These are phyloP conservation scores for Spinus olivaceus DNA, from an alignment of 2,797 vertebrate species.

Conservation along the genomic window DNA sequence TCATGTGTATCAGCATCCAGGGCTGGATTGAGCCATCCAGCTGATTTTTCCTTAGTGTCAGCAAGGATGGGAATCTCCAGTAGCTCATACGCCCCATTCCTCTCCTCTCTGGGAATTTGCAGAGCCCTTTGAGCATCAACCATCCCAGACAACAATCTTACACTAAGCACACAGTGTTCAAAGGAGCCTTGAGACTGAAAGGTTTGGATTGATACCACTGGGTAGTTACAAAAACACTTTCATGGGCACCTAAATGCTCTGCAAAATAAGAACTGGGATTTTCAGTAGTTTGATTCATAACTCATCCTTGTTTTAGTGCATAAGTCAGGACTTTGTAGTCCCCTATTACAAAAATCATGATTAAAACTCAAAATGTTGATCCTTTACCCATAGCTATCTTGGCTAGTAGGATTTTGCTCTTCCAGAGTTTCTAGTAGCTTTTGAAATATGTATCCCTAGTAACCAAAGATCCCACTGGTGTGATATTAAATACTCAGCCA, in stretches of 20 bases:
- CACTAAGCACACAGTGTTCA: neutral
- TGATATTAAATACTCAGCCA: neutral
- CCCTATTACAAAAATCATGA: neutral
- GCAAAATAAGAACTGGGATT: neutral
- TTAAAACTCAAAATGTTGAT: neutral
- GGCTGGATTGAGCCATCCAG: neutral
- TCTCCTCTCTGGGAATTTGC: neutral
- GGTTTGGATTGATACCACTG: neutral
- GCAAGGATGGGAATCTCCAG: neutral
- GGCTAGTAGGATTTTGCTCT: neutral
- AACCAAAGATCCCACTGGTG: neutral
- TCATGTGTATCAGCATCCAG: neutral
- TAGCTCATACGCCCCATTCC: fast-evolving
- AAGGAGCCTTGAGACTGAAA: neutral
- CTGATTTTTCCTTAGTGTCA: neutral
- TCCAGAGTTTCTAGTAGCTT: neutral
- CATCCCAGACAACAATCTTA: neutral
- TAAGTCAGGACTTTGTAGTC: neutral
- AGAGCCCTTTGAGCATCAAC: neutral
- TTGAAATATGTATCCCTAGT: neutral
- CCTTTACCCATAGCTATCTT: neutral
- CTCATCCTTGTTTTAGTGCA: neutral
- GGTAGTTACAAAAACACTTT: neutral
- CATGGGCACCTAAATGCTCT: neutral
- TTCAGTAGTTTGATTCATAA: neutral